phyloP scores from a whole-genome alignment of 2,113 vertebrate species.

The Oenanthe melanoleuca region DNA sequence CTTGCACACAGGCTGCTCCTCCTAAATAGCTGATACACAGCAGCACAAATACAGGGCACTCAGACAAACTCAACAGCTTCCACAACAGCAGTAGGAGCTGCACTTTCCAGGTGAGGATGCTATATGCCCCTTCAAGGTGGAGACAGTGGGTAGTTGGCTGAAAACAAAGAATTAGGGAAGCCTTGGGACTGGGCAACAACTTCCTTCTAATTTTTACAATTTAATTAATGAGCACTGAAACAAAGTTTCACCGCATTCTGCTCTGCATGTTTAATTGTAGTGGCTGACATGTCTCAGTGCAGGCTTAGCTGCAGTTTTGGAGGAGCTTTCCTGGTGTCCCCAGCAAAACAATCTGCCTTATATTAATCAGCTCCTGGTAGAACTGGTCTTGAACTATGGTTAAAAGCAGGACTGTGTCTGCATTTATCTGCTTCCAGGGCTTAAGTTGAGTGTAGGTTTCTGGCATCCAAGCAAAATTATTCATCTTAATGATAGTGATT shows the following conservation, averaged over 20 bases:
- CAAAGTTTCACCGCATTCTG: neutral
- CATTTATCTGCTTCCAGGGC: neutral
- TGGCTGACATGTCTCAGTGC: neutral
- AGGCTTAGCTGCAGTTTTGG: neutral
- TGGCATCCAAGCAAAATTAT: neutral
- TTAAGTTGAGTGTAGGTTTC: neutral
- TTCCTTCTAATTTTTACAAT: neutral
- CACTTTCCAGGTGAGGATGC: neutral
- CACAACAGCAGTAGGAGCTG: neutral
- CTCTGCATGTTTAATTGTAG: neutral
- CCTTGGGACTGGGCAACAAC: neutral
- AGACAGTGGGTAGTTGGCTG: neutral
- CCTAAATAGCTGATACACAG: neutral
- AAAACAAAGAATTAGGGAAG: neutral
- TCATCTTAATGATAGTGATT: neutral
- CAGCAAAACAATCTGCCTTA: neutral
- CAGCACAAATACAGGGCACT: accelerated
- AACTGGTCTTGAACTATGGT: neutral
- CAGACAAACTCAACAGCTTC: accelerated
- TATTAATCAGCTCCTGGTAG: neutral
- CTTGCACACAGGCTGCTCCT: neutral
- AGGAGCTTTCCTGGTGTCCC: neutral
- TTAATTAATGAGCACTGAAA: neutral
- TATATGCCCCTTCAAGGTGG: neutral
- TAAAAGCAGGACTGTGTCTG: neutral